Evolutionary conservation across 2,888 invertebrate species (phyloP).

Genomic region (Aspidiotus destructor): DNA sequence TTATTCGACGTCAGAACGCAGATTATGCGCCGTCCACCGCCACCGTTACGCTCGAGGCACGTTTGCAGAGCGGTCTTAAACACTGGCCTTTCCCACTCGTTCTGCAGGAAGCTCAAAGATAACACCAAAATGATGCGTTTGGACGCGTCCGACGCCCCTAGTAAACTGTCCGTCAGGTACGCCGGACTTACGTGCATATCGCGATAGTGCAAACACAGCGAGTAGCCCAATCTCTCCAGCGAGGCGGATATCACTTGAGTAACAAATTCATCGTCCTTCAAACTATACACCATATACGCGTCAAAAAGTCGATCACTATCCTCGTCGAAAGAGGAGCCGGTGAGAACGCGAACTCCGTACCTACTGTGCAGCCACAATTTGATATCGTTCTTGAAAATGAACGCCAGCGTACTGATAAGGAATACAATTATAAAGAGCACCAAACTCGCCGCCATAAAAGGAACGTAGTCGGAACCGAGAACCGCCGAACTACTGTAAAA

Average conservation of each 20-base stretch:
- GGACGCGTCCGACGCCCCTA: conserved; percentile 56
- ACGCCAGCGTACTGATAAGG: conserved; percentile 57
- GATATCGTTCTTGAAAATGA: conserved; percentile 66
- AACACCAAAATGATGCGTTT: conserved; percentile 68
- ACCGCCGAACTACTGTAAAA: conserved; percentile 35
- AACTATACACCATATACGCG: conserved; percentile 90
- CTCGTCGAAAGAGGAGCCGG: conserved; percentile 25
- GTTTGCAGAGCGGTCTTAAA: conserved; percentile 71
- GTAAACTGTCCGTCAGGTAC: conserved; percentile 49
- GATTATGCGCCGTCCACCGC: conserved; percentile 48
- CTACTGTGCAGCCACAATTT: conserved; percentile 68
- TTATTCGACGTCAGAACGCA: conserved; percentile 46
- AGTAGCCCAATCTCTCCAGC: conserved; percentile 58
- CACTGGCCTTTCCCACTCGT: conserved; percentile 71
- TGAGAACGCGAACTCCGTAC: conserved; percentile 58
- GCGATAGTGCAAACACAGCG: conserved; percentile 49
- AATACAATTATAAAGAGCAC: conserved; percentile 60
- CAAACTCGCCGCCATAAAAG: conserved; percentile 60
- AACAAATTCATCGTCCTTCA: conserved; percentile 85
- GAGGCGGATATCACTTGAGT: conserved; percentile 79
- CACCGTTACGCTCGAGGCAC: conserved; percentile 49
- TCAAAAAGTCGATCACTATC: conserved; percentile 69
- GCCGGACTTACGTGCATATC: conserved; percentile 41
- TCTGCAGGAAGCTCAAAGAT: conserved; percentile 67
- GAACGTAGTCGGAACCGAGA: conserved; percentile 62